phyloP scores from a whole-genome alignment of 2,888 invertebrate genomes.

The Athripsodes cinereus region DNA sequence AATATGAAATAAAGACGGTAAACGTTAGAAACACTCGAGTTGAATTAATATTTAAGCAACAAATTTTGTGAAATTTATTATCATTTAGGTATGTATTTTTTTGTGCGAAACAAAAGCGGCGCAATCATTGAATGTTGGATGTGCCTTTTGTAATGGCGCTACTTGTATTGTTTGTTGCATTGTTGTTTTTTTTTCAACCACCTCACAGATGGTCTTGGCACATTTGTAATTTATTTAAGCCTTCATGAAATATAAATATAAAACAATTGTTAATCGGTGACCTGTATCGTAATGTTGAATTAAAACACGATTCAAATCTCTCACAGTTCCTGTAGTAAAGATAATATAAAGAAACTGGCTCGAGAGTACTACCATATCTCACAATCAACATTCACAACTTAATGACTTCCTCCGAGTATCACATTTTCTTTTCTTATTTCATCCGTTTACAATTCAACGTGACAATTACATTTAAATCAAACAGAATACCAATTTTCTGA shows the following conservation, averaged over 20 bases:
- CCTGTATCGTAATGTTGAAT: not conserved
- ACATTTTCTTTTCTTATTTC: too few species aligned
- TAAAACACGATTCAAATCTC: too few species aligned
- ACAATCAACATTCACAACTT: too few species aligned
- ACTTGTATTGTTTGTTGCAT: constrained; percentile 10
- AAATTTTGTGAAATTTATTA: not conserved
- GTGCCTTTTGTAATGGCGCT: not conserved
- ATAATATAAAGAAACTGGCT: too few species aligned
- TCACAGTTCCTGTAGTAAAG: too few species aligned
- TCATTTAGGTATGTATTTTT: not conserved
- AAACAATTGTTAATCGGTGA: not conserved
- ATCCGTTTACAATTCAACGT: too few species aligned
- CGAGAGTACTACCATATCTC: too few species aligned
- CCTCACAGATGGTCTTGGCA: constrained; percentile 14
- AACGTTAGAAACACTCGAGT: too few species aligned
- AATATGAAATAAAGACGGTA: too few species aligned
- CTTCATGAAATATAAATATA: constrained; percentile 12
- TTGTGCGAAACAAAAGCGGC: not conserved
- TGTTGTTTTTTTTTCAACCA: constrained; percentile 9
- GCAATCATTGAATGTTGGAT: not conserved
- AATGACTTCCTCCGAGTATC: too few species aligned
- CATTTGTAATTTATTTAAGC: constrained; percentile 19
- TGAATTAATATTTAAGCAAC: not conserved
- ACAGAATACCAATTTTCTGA: too few species aligned
- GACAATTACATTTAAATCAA: too few species aligned